These are phyloP conservation scores for Vulpes ferrilata DNA, from an alignment of 2,113 vertebrate genomes.

Conservation along the genomic window DNA sequence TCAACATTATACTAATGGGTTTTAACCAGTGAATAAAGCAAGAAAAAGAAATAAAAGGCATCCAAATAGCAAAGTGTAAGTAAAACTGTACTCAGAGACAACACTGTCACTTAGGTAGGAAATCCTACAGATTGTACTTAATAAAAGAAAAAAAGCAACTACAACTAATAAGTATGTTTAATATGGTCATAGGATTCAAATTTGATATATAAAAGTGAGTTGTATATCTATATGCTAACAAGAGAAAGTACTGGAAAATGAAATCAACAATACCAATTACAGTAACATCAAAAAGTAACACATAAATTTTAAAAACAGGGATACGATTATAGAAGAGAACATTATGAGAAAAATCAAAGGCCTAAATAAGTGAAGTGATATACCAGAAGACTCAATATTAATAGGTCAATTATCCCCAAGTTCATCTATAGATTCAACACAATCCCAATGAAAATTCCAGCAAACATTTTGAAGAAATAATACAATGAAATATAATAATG, in stretches of 20 bases:
- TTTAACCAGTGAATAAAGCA: neutral
- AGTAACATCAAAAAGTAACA: neutral
- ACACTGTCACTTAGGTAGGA: neutral
- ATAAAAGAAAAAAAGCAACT: neutral
- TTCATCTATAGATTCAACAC: neutral
- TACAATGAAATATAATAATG: neutral
- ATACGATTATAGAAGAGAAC: neutral
- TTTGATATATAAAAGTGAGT: neutral
- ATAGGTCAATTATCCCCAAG: neutral
- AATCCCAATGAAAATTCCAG: constrained; percentile 33
- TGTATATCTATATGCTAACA: neutral
- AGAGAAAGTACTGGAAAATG: neutral
- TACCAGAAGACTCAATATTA: neutral
- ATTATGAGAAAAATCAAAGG: neutral
- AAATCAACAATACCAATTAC: neutral
- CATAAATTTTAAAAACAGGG: neutral
- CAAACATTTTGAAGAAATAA: neutral
- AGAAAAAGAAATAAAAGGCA: neutral
- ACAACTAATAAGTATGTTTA: neutral
- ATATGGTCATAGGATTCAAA: neutral
- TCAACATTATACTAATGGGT: neutral
- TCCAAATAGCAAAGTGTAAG: neutral
- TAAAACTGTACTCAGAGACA: neutral
- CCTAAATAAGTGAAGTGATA: neutral
- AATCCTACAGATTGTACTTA: neutral